These are phyloP conservation scores for Tapirus indicus DNA, from an alignment of 2,797 vertebrate genomes.

Conservation along the genomic window DNA sequence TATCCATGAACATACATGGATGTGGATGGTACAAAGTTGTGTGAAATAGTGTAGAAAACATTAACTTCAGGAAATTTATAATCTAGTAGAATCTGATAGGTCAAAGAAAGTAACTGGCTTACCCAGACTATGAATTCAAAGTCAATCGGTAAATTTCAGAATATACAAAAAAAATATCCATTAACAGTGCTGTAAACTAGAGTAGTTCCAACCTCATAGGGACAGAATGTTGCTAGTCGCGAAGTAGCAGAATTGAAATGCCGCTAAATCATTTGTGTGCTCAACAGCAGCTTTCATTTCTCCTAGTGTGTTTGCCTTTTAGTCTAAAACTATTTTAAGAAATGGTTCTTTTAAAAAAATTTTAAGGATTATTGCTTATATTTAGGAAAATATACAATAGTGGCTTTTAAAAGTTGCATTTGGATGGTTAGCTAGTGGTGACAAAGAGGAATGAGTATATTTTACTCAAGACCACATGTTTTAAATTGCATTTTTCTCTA, in stretches of 20 bases:
- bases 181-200: background rate
- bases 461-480: background rate
- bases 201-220: background rate
- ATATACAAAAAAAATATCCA: background rate
- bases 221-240: background rate
- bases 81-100: background rate
- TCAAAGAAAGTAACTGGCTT: background rate
- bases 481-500: constrained; percentile 41
- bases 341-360: background rate
- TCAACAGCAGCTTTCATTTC: background rate
- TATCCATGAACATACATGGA: background rate
- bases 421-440: background rate
- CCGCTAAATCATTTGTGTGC: background rate
- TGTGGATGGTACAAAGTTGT: background rate
- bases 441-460: background rate
- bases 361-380: background rate
- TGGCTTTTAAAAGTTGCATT: constrained; percentile 22
- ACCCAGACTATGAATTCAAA: background rate
- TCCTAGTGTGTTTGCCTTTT: background rate
- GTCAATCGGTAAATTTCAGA: background rate
- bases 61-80: constrained; percentile 6
- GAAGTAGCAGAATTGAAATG: background rate
- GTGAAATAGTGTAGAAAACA: background rate
- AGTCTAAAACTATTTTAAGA: constrained; percentile 24
- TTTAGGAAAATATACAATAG: background rate